Conservation (phyloP, 2,888 invertebrate species). For the Loripinus fragilis region DNA sequence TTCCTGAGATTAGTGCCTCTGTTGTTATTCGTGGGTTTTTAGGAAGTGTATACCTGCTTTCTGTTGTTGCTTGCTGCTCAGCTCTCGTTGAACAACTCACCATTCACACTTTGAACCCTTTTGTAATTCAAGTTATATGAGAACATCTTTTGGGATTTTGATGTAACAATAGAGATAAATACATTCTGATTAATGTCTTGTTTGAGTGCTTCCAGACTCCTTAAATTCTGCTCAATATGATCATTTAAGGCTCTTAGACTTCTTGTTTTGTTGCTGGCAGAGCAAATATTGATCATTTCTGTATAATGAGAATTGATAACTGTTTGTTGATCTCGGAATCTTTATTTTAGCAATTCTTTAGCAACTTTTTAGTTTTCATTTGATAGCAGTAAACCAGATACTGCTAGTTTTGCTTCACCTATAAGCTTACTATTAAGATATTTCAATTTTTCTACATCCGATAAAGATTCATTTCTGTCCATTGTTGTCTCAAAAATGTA, state of each 20-base stretch:
- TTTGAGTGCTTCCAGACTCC: conserved; percentile 25
- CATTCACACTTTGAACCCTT: conserved; percentile 12
- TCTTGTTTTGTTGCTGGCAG: not conserved
- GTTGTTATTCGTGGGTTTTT: not conserved
- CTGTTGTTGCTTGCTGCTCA: not conserved
- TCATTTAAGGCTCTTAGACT: not conserved
- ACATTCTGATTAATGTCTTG: conserved; percentile 28
- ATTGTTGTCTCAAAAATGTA: no score
- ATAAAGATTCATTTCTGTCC: no score
- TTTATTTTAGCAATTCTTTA: not conserved
- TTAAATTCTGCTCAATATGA: conserved; percentile 27
- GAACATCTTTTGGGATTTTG: conserved; percentile 21
- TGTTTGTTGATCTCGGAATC: conserved; percentile 9
- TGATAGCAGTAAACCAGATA: conserved; percentile 1
- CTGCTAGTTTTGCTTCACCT: not conserved
- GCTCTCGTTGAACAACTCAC: conserved; percentile 11
- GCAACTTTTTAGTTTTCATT: conserved; percentile 13
- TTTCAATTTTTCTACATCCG: not conserved
- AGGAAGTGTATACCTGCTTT: not conserved
- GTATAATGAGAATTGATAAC: not conserved
- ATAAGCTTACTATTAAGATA: not conserved
- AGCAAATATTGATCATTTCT: not conserved
- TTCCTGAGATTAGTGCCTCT: not conserved
- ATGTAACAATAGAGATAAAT: conserved; percentile 24
- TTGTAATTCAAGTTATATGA: conserved; percentile 19